Base-by-base conservation (phyloP, 2,797 vertebrate genomes). In the Syngnathus rostellatus region DNA sequence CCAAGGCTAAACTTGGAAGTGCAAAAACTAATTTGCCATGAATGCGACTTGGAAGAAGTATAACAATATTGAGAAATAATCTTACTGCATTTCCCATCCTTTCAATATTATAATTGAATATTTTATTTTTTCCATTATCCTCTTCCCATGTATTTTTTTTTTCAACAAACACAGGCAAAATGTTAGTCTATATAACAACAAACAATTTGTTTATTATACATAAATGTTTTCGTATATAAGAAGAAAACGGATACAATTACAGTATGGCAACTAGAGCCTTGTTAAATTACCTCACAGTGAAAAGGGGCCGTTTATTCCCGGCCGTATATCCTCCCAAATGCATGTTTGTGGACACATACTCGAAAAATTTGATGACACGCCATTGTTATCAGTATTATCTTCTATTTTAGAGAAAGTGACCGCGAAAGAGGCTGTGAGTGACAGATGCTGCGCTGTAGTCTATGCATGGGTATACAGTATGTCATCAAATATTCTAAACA, bases 381-480 rank as follows among this genome's bases (percentile, higher is more conserved):
- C 25, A 10, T 50, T 57, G 37, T 74, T 79, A 45, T 77, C 40
- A 41, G 59, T 41, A 43, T 61, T 8, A 19, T 60, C 37, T 40
- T 38, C 55, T 67, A 23, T 68, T 76, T 57, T 68, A 37, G 55
- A 40, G 50, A 54, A 68, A 25, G 9, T 54, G 51, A 9, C 51
- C 9, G 5, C 6, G 6, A 63, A 72, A 63, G 46, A 60, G 67
- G 62, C 69, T 61, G 71, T 62, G 59, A 76, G 66, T 60, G 72
- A 71, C 59, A 43, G 65, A 77, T 57, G 68, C 70, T 74, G 75
- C 81, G 76, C 65, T 73, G 73, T 86, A 83, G 78, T 84, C 84
- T 87, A 87, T 87, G 88, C 88, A 90, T 90, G 87, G 75, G 67
- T 80, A 78, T 80, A 61, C 39, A 41, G 80, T 81, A 83, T 83